These are phyloP conservation scores for Pseudochirops cupreus DNA, from an alignment of 2,797 vertebrate genomes.

Conservation along the genomic window DNA sequence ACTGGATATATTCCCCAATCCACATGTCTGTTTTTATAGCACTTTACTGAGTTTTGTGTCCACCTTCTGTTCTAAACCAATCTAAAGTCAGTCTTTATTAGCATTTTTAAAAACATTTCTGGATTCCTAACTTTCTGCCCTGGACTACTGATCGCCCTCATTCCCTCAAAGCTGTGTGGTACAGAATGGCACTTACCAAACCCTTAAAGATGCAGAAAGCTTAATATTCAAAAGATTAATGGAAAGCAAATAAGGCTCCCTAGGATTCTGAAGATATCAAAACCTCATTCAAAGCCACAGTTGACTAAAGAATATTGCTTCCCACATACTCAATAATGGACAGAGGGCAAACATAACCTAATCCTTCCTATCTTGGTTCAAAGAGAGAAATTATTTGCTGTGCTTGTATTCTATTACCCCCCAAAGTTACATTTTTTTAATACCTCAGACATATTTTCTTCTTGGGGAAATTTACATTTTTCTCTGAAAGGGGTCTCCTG, in stretches of 20 bases:
- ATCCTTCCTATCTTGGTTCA: constrained; percentile 26
- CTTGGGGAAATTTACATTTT: constrained; percentile 39
- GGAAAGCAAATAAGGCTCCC: constrained; percentile 45
- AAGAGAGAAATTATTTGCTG: constrained; percentile 46
- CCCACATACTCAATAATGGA: constrained; percentile 50
- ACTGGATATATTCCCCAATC: background rate
- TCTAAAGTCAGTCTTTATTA: background rate
- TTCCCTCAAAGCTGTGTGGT: background rate
- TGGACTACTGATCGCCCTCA: background rate
- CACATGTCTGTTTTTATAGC: background rate
- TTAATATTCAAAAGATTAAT: constrained; percentile 27
- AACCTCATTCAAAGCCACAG: constrained; percentile 70
- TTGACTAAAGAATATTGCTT: constrained; percentile 66
- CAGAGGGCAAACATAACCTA: constrained; percentile 54
- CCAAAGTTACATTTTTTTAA: constrained; percentile 36
- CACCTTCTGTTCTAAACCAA: background rate
- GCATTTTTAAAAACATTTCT: background rate
- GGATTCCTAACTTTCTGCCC: accelerated
- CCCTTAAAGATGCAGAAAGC: background rate
- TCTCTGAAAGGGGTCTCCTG: constrained; percentile 32
- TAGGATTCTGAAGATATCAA: constrained; percentile 66
- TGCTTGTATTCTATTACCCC: constrained; percentile 12
- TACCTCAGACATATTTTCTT: constrained; percentile 58
- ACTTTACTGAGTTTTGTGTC: background rate
- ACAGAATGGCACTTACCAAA: background rate